Base-by-base conservation (phyloP, 2,888 invertebrate genomes). In the Tetramorium bicarinatum region DNA sequence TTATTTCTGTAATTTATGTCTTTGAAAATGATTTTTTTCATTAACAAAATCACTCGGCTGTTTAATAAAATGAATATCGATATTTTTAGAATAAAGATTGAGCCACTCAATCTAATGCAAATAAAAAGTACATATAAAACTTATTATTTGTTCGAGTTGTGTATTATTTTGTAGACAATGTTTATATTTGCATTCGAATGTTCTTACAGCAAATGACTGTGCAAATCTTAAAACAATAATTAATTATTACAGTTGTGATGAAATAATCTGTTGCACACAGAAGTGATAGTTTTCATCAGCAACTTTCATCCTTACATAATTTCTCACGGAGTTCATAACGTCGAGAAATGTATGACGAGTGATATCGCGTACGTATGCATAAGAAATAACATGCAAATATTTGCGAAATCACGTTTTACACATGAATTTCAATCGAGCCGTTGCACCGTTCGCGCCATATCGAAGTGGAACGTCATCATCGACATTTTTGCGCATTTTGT, bases 401-500 rank as follows among this genome's bases (percentile, higher is more conserved):
- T 15, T 47, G 4, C 21, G 3, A 69, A 34, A 49, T 87, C 79
- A 88, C 59, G 64, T 72, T 49, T 85, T 75, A 74, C 87, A 90
- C 29, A 82, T 83, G 49, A 81, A 59, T 62, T 87, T 86, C 29
- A 87, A 80, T 82, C 85, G 80, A 61, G 91, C 82, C 47, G 83
- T 85, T 71, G 91, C 88, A 4, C 91, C 86, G 21, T 87, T 47
- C 11, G 76, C 80, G 8, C 88, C 77, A 38, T 87, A 83, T 47
- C 92, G 88, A 25, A 91, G 54, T 25, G 89, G 87, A 75, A 93
- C 81, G 81, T 88, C 88, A 8, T 85, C 83, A 76, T 93, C 92
- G n/a, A 89, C 82, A 59, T 91, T 91, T 83, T 82, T 86, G n/a
- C 89, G 90, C 87, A 91, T 88, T 89, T 93, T 92, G 59, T 90